Evolutionary conservation across 2,888 invertebrate genomes (phyloP).

Genomic region (Spilarctia lutea): DNA sequence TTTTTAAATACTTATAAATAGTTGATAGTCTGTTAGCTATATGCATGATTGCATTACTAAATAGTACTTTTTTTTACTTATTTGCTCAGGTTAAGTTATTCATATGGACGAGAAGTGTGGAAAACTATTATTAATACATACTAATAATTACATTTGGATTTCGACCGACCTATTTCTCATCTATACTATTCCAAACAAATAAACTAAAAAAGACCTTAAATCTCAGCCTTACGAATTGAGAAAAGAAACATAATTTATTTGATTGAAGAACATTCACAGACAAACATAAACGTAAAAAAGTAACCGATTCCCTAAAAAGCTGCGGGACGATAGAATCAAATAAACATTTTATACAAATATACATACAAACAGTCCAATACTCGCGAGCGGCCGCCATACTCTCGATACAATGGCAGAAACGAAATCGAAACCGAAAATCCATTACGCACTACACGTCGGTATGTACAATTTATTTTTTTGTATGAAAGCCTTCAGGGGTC

Average conservation of each 20-base stretch:
- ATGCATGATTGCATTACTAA: background rate
- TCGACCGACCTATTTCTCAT: background rate
- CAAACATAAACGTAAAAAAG: conserved; percentile 15
- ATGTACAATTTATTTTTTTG: conserved; percentile 81
- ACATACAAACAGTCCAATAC: conserved; percentile 47
- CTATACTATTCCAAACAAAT: background rate
- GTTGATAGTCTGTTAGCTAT: background rate
- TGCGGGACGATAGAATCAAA: conserved; percentile 40
- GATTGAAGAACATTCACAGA: conserved; percentile 17
- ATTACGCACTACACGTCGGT: conserved; percentile 76
- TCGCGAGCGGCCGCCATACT: conserved; percentile 40
- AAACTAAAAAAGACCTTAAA: background rate
- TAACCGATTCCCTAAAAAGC: conserved; percentile 28
- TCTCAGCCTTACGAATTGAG: conserved; percentile 6
- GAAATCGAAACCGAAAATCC: conserved; percentile 78
- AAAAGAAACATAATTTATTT: conserved; percentile 16
- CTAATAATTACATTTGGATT: too few relatives aligned
- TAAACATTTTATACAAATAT: conserved; percentile 60
- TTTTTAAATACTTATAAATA: background rate
- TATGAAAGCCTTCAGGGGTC: conserved; percentile 79
- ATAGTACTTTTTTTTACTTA: background rate
- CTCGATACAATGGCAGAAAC: conserved; percentile 61
- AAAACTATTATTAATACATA: too few relatives aligned
- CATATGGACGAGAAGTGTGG: too few relatives aligned
- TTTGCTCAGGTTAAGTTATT: too few relatives aligned